A percentile compares a stretch with the other conserved stretches of the same genome.
These are phyloP conservation scores for Bellardia pandia DNA, from an alignment of 2,888 invertebrate species.

Conservation along the genomic window DNA sequence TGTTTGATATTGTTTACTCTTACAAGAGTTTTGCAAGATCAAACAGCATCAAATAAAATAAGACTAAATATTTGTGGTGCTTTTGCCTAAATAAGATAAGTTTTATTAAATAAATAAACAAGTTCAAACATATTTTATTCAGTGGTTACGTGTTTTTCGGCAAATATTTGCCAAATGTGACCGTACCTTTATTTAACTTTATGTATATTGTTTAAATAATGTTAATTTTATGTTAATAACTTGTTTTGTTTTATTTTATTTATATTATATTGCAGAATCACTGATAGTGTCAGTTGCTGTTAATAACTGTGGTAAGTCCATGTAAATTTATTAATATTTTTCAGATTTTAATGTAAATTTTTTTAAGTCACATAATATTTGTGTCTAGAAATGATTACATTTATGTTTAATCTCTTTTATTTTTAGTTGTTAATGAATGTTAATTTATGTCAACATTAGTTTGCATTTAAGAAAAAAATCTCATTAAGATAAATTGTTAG, in stretches of 20 bases:
- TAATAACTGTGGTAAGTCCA: constrained; percentile 49
- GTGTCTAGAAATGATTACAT: constrained; percentile 8
- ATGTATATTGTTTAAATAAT: constrained; percentile 1
- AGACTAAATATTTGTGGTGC: too few species aligned
- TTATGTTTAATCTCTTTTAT: constrained; percentile 17
- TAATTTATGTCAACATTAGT: constrained; percentile 16
- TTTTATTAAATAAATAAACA: too few species aligned
- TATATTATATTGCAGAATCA: constrained; percentile 42
- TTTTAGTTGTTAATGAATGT: constrained; percentile 8
- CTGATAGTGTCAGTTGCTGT: constrained; percentile 42
- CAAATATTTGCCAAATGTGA: too few species aligned
- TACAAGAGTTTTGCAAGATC: too few species aligned
- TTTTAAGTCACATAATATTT: constrained; percentile 6
- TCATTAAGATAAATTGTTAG: background rate
- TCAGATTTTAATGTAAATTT: constrained; percentile 8
- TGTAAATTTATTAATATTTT: constrained; percentile 22
- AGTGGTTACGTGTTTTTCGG: background rate
- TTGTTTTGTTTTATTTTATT: constrained; percentile 27
- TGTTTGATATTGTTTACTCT: too few species aligned
- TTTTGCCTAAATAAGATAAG: too few species aligned
- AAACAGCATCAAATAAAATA: too few species aligned
- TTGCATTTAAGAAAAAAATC: background rate
- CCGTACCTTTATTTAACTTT: background rate
- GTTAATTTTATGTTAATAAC: constrained; percentile 43
- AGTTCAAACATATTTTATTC: too few species aligned